Base-by-base conservation (phyloP, 2,797 vertebrate genomes). In the Falco concolor region DNA sequence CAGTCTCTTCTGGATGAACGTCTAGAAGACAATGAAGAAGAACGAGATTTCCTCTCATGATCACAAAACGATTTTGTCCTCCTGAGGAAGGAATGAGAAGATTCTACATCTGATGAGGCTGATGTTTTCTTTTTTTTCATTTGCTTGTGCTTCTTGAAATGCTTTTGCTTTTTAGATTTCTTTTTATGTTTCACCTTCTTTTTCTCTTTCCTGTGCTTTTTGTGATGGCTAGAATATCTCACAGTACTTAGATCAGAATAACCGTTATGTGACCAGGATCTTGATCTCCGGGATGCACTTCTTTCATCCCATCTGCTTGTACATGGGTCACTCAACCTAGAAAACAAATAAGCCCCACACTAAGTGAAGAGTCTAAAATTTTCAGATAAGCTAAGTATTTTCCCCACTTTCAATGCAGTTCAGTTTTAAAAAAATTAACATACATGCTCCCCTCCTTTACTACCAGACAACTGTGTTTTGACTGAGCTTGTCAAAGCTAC, bases 151-250 rank as follows among this genome's bases (percentile, higher is more conserved):
- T 98, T 99, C 96, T 99, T 99, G 73, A 98, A 96, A 75, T 98
- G 99, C 72, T 99, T 99, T 56, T 98, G 98, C 97, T 99, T 99
- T 96, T 99, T 99, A 40, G 98, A 96, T 94, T 99, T 99, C 96
- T 99, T 99, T 97, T 99, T 99, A 85, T 97, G 98, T 80, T 99
- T 99, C 80, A 97, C 80, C 89, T 99, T 99, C 96, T 99, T 99
- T 94, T 99, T 99, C 68, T 98, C 99, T 79, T 99, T 99, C 88
- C 97, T 99, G 90, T 97, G 97, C 70, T 96, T 98, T 87, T 93
- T 98, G 82, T 90, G 98, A 68, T 92, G 97, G 84, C 98, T 98
- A 36, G 98, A 98, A 13, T 97, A 97, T 60, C 98, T 98, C 69
- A 98, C 96, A 9, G 98, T 98, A 93, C 98, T 98, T 19, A 91